These are phyloP conservation scores for Pangasius macronema DNA, from an alignment of 2,797 vertebrate species.

Conservation along the genomic window DNA sequence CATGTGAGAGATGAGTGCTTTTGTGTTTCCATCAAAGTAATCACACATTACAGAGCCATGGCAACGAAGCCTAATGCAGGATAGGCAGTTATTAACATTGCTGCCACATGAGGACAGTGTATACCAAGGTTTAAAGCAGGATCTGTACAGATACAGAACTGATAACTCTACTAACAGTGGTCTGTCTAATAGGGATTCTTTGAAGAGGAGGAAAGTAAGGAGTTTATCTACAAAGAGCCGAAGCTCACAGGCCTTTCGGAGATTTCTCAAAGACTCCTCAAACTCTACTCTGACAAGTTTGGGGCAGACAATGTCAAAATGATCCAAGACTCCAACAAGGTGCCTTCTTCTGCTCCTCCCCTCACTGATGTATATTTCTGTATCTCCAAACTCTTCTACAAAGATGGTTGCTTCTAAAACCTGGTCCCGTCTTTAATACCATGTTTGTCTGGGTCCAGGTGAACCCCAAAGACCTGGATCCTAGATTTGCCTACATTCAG, in stretches of 20 bases:
- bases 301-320: constrained; percentile 97
- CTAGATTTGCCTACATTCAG: constrained; percentile 95
- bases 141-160: neutral
- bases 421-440: neutral
- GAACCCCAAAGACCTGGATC: constrained; percentile 94
- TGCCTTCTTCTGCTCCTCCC: constrained; percentile 50
- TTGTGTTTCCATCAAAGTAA: constrained; percentile 13
- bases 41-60: neutral
- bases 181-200: constrained; percentile 87
- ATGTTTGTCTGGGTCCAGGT: constrained; percentile 74
- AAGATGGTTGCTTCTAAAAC: too few species aligned
- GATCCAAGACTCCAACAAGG: constrained; percentile 99
- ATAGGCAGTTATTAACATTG: constrained; percentile 15
- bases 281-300: constrained; percentile 98
- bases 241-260: constrained; percentile 96
- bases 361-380: neutral
- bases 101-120: constrained; percentile 42
- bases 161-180: constrained; percentile 27
- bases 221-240: constrained; percentile 98
- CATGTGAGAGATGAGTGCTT: constrained; percentile 4
- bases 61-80: neutral
- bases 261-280: constrained; percentile 95
- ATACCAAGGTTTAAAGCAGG: constrained; percentile 3
- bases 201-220: constrained; percentile 98
- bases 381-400: neutral